phyloP scores from a whole-genome alignment of 2,888 invertebrate species.

The Dynastes grantii region DNA sequence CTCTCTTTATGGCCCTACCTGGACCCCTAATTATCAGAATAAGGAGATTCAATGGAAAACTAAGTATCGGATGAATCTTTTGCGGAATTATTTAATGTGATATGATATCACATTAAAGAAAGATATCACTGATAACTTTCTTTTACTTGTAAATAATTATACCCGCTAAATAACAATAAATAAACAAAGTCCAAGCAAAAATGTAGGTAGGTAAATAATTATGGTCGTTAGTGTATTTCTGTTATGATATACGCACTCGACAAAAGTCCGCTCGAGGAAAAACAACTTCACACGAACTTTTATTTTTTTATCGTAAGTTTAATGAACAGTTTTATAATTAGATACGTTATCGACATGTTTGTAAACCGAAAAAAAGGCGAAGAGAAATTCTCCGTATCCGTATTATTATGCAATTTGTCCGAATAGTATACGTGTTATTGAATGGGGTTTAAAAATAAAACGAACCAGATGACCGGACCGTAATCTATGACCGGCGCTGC shows the following conservation, averaged over 20 bases:
- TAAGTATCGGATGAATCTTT: too few relatives aligned
- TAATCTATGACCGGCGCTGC: not conserved
- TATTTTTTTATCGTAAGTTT: conserved; percentile 15
- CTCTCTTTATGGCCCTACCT: too few relatives aligned
- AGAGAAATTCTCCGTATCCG: conserved; percentile 13
- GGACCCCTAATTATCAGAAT: too few relatives aligned
- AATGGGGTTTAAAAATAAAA: not conserved
- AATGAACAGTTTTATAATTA: conserved; percentile 40
- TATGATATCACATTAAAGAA: too few relatives aligned
- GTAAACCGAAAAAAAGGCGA: conserved; percentile 1
- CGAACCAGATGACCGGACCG: not conserved
- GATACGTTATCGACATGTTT: conserved; percentile 16
- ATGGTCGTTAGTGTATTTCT: not conserved
- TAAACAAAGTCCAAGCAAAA: too few relatives aligned
- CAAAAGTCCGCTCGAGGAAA: not conserved
- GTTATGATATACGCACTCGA: conserved; percentile 10
- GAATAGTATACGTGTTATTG: not conserved
- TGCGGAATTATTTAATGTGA: too few relatives aligned
- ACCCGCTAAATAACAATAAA: too few relatives aligned
- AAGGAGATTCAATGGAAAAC: too few relatives aligned
- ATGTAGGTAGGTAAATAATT: too few relatives aligned
- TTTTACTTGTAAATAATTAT: too few relatives aligned
- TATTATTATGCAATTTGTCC: conserved; percentile 27
- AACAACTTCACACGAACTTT: conserved; percentile 19
- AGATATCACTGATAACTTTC: too few relatives aligned